Evolutionary conservation across 2,797 vertebrate species (phyloP).

Genomic region (Paratrypauchen microcephalus): DNA sequence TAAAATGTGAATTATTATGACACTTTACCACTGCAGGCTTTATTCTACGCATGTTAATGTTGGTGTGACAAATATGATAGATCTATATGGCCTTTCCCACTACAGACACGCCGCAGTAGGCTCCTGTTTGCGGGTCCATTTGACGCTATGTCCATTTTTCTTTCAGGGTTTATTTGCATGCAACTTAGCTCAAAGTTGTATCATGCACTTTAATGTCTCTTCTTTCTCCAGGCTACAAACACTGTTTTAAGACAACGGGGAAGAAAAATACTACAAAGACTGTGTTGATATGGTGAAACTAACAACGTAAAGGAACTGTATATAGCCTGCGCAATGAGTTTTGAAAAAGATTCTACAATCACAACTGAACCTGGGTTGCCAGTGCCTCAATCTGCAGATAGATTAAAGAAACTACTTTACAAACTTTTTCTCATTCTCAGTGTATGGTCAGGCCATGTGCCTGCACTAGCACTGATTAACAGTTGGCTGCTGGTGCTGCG

Average conservation of each 20-base stretch:
- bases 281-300: constrained; percentile 1
- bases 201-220: constrained; percentile 4
- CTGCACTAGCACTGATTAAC: too few relatives aligned
- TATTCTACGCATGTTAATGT: constrained; percentile 1
- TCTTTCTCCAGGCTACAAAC: constrained; percentile 10
- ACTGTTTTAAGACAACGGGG: neutral
- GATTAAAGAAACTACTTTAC: too few relatives aligned
- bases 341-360: too few relatives aligned
- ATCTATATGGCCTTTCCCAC: neutral
- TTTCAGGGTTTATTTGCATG: constrained; percentile 5
- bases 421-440: too few relatives aligned
- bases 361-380: too few relatives aligned
- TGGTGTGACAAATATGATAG: neutral
- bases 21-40: neutral
- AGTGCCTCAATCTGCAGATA: too few relatives aligned
- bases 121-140: neutral
- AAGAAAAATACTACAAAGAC: neutral
- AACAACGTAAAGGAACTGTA: neutral
- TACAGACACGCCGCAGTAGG: neutral
- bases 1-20: neutral
- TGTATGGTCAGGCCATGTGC: too few relatives aligned
- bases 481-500: too few relatives aligned
- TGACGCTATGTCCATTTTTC: neutral
- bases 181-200: neutral
- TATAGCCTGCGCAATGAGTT: too few relatives aligned